Evolutionary conservation across 2,888 invertebrate species (phyloP).

Genomic region (Pseudoips prasinana): DNA sequence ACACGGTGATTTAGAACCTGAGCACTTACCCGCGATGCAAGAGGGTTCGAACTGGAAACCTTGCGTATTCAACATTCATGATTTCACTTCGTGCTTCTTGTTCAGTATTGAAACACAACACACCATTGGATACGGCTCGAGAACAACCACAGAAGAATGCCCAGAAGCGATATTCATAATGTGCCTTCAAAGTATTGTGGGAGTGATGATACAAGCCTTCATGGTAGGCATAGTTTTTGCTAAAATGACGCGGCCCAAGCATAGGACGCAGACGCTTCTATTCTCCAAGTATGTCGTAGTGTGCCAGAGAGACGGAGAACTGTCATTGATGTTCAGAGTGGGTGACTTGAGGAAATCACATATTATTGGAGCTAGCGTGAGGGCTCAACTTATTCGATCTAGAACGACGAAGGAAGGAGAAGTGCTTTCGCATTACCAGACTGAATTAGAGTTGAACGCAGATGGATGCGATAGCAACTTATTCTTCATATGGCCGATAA

Average conservation of each 20-base stretch:
- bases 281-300: conserved; percentile 93
- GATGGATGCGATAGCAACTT: conserved; percentile 91
- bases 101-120: conserved; percentile 97
- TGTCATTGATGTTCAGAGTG: conserved; percentile 93
- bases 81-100: conserved; percentile 93
- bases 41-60: conserved; percentile 85
- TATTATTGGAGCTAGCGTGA: conserved; percentile 93
- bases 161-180: conserved; percentile 94
- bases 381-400: conserved; percentile 91
- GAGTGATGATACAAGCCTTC: conserved; percentile 90
- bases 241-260: conserved; percentile 95
- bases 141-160: conserved; percentile 93
- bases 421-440: conserved; percentile 89
- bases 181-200: conserved; percentile 94
- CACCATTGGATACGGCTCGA: conserved; percentile 94
- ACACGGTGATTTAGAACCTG: conserved; percentile 90
- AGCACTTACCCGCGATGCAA: conserved; percentile 79
- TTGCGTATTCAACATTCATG: conserved; percentile 90
- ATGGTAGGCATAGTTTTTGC: conserved; percentile 94
- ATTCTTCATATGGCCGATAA: conserved; percentile 97
- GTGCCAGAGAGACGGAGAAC: conserved; percentile 90
- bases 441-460: conserved; percentile 85
- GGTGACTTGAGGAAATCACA: conserved; percentile 95
- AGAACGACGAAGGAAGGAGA: conserved; percentile 94
- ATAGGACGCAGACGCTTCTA: conserved; percentile 93